phyloP scores from a whole-genome alignment of 2,797 vertebrate genomes.

The Sardinella longiceps region DNA sequence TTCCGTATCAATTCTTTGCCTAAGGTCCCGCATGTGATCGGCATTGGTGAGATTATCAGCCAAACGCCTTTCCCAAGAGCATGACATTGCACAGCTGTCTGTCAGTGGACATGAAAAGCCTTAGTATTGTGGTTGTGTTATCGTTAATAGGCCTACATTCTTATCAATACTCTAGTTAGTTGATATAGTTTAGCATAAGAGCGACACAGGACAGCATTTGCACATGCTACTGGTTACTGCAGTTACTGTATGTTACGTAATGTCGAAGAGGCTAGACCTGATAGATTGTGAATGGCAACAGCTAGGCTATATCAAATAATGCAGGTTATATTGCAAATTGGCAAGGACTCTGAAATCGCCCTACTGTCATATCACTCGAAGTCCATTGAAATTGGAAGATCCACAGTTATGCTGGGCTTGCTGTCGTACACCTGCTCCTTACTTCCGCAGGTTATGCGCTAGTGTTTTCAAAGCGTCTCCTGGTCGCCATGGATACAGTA shows the following conservation, averaged over 20 bases:
- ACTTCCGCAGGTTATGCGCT: constrained; percentile 18
- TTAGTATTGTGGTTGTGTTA: not conserved
- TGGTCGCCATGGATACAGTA: constrained; percentile 44
- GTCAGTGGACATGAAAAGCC: not conserved
- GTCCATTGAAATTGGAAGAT: not conserved
- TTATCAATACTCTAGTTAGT: no score
- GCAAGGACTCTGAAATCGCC: not conserved
- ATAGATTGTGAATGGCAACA: not conserved
- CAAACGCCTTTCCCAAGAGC: constrained; percentile 12
- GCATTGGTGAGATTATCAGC: constrained; percentile 27
- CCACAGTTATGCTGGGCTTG: not conserved
- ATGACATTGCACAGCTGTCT: constrained; percentile 19
- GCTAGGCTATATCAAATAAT: not conserved
- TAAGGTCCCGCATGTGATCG: constrained; percentile 26
- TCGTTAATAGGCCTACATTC: no score
- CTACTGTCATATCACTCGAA: constrained; percentile 7
- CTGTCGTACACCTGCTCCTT: not conserved
- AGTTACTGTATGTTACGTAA: not conserved
- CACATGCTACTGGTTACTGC: no score
- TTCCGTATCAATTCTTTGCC: constrained; percentile 39
- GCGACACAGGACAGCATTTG: not conserved
- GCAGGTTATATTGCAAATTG: not conserved
- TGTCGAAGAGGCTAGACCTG: not conserved
- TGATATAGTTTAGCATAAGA: not conserved
- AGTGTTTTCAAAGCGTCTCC: constrained; percentile 31